Percentiles rank a stretch among this genome's conserved stretches.
Evolutionary conservation across 2,888 invertebrate species (phyloP).

Genomic region (Zaprionus obscuricornis): DNA sequence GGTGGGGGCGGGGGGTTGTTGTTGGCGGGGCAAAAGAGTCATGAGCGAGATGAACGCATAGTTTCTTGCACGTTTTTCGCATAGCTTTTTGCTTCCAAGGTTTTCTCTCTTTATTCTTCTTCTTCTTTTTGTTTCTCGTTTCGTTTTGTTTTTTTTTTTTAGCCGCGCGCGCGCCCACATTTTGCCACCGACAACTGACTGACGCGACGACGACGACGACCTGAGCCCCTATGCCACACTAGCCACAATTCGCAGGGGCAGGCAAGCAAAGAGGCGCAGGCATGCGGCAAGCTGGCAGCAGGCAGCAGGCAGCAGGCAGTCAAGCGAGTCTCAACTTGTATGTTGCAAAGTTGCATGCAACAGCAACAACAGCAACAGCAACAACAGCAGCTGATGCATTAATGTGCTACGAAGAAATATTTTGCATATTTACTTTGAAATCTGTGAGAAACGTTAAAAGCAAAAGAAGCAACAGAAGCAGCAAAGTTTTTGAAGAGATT

Average conservation of each 20-base stretch:
- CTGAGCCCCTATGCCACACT: conserved; percentile 39
- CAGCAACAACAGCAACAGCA: not conserved
- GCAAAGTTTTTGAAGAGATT: conserved; percentile 32
- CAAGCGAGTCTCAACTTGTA: conserved; percentile 38
- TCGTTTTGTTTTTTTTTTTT: conserved; percentile 4
- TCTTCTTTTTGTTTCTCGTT: not conserved
- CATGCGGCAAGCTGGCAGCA: conserved; percentile 6
- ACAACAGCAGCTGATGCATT: conserved; percentile 58
- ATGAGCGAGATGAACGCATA: conserved; percentile 61
- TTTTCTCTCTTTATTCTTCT: conserved; percentile 23
- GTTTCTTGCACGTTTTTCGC: conserved; percentile 71
- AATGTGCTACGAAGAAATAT: conserved; percentile 74
- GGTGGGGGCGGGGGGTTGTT: not conserved
- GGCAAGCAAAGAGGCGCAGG: conserved; percentile 1
- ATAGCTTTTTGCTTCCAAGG: conserved; percentile 33
- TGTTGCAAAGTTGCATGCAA: not conserved
- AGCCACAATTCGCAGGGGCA: conserved; percentile 14
- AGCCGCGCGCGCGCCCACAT: conserved; percentile 40
- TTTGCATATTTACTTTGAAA: conserved; percentile 76
- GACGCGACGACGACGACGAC: conserved; percentile 23
- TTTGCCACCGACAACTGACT: conserved; percentile 47
- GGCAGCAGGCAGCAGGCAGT: conserved; percentile 20
- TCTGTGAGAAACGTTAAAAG: conserved; percentile 68
- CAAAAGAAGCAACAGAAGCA: too few species aligned
- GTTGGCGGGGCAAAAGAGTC: conserved; percentile 12